Evolutionary conservation across 92 coral and sea anemone species (phyloP).

Genomic region (Hydrozoanthus gracilis): DNA sequence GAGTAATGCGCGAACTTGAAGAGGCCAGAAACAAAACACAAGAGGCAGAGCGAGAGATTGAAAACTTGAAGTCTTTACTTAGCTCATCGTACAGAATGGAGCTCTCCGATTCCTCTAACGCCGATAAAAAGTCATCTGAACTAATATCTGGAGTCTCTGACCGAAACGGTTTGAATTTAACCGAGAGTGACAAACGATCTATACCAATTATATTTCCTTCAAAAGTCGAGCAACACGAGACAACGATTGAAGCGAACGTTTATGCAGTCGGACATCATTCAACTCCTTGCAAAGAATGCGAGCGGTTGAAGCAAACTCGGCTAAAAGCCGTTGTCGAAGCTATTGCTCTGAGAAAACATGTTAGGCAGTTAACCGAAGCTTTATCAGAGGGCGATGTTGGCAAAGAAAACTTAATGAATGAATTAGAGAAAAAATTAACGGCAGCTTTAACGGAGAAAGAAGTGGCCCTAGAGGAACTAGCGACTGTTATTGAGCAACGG

Average conservation of each 20-base stretch:
- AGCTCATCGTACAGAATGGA: constrained; percentile 66
- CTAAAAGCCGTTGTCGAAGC: constrained; percentile 92
- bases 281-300: constrained; percentile 90
- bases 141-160: constrained; percentile 36
- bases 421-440: constrained; percentile 81
- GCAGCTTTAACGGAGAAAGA: constrained; percentile 92
- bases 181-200: constrained; percentile 16
- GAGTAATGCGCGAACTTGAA: constrained; percentile 69
- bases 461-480: constrained; percentile 87
- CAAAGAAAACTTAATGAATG: constrained; percentile 77
- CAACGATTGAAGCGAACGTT: constrained; percentile 81
- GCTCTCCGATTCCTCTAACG: constrained; percentile 39
- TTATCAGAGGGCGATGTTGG: constrained; percentile 78
- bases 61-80: constrained; percentile 79
- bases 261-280: constrained; percentile 72
- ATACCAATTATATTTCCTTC: constrained; percentile 71
- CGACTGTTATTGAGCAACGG: constrained; percentile 89
- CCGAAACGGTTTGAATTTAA: constrained; percentile 25
- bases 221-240: constrained; percentile 78
- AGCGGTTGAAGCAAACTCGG: constrained; percentile 75
- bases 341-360: constrained; percentile 86
- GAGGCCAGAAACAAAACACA: constrained; percentile 68
- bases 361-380: constrained; percentile 79
- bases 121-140: constrained; percentile 31
- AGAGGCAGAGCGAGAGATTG: constrained; percentile 76